Base-by-base conservation (phyloP, 2,113 vertebrate species). In the Nestor notabilis region DNA sequence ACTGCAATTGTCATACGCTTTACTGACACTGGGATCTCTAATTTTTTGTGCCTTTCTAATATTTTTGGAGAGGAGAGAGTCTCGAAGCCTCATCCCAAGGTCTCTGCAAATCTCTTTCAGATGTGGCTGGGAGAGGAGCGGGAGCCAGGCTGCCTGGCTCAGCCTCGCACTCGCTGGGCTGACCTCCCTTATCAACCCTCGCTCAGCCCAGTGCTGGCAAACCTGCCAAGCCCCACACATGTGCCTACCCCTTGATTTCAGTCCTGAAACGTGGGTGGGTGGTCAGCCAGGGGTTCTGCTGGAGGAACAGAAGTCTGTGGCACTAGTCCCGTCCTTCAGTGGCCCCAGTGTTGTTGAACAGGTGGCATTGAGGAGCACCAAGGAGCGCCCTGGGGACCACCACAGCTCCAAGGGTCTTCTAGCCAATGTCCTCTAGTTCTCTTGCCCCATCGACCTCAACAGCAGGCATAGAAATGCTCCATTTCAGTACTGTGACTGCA, bases 251-350 rank as follows among this genome's bases (percentile, higher is more conserved):
- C 33, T 31, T 47, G 46, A 28, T 87, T 75, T 58, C 79, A 89
- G 12, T 16, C 24, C 19, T 15, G 13, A 77, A 84, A 56, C 1
- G 2, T 2, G 17, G 14, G 6, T 37, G 19, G 1, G 3, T 25
- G 12, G 8, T 53, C 71, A 95, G 35, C 17, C 70, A 78, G 47
- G 17, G 20, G 39, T 79, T 37, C 80, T 84, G 16, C 16, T 0
- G 0, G 52, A 82, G 3, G 41, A 75, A 74, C 9, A 7, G 13
- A 7, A 1, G 0, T 13, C 60, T 71, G 35, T 92, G 47, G 47
- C 3, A 70, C 13, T 28, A 17, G 10, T 10, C 0, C 0, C 13
- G n/a, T 49, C n/a, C n/a, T 72, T 41, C 2, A 2, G 37, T 23
- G 33, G 53, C 37, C n/a, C 10, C 21, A 47, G 1, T 0, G 1